A percentile compares a stretch with the other conserved stretches of the same genome.
Conservation (phyloP, 2,113 vertebrate genomes). For the Brachirus orientalis region DNA sequence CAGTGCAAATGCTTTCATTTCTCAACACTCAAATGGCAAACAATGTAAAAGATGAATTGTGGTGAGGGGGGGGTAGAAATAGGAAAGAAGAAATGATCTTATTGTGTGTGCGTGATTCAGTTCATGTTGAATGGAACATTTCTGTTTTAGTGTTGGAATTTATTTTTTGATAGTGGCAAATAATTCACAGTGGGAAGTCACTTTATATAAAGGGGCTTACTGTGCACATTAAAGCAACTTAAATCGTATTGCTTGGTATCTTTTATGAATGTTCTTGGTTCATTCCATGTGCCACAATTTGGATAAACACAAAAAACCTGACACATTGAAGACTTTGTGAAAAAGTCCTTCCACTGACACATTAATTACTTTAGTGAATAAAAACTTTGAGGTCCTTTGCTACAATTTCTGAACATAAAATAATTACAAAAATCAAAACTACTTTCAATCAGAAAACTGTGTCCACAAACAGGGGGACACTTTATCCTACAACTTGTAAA, state of each 20-base stretch:
- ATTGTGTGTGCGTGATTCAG: constrained; percentile 35
- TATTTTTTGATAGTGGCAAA: constrained; percentile 46
- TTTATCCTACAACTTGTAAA: not conserved
- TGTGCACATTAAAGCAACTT: constrained; percentile 23
- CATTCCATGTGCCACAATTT: not conserved
- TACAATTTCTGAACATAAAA: no score
- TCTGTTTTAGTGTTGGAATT: constrained; percentile 32
- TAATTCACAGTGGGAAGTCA: constrained; percentile 33
- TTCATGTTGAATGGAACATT: constrained; percentile 40
- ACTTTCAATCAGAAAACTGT: not conserved
- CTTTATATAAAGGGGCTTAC: constrained; percentile 7
- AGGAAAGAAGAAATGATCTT: constrained; percentile 43
- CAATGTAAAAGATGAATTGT: constrained; percentile 57
- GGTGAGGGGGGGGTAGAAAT: constrained; percentile 14
- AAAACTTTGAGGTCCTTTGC: no score
- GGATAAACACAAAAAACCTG: not conserved
- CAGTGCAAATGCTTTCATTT: constrained; percentile 64
- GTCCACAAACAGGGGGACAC: not conserved
- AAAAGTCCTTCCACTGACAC: no score
- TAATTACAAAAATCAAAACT: not conserved
- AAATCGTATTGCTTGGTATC: constrained; percentile 4
- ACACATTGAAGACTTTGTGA: not conserved
- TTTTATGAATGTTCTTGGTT: constrained; percentile 15
- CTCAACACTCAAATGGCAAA: constrained; percentile 54
- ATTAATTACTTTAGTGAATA: no score